Evolutionary conservation across 2,113 vertebrate species (phyloP).

Genomic region (Mastomys coucha): DNA sequence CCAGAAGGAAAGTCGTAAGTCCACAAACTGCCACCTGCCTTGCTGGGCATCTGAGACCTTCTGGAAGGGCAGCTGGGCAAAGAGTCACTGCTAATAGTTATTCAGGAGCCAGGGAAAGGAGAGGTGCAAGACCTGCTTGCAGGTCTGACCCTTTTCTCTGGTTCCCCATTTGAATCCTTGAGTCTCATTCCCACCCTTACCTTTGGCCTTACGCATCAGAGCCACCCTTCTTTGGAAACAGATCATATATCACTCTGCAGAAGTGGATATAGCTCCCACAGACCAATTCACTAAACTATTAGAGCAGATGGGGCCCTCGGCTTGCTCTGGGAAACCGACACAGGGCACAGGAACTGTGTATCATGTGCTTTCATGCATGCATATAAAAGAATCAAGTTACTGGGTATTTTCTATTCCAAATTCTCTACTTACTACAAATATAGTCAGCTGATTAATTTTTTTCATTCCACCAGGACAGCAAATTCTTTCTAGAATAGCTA

Average conservation of each 20-base stretch:
- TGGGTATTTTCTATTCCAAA: conserved; percentile 37
- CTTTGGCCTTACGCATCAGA: neutral
- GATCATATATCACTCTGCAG: neutral
- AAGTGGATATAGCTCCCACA: neutral
- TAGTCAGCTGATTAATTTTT: conserved; percentile 38
- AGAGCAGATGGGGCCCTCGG: neutral
- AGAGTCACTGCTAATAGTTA: neutral
- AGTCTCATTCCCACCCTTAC: no score
- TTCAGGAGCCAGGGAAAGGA: neutral
- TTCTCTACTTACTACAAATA: conserved; percentile 33
- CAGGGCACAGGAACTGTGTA: neutral
- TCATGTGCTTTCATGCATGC: neutral
- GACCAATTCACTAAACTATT: neutral
- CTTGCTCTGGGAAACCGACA: neutral
- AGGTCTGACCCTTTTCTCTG: neutral
- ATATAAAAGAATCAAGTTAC: conserved; percentile 52
- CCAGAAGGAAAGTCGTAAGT: conserved; percentile 48
- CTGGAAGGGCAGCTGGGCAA: neutral
- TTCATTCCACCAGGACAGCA: conserved; percentile 48
- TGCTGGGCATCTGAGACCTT: conserved; percentile 6
- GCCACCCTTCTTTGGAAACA: neutral
- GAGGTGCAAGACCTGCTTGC: neutral
- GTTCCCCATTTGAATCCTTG: neutral
- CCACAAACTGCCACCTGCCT: conserved; percentile 69
- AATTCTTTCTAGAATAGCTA: conserved; percentile 66